Base-by-base conservation (phyloP, 92 coral and sea anemone genomes). In the Epizoanthus scotinus region DNA sequence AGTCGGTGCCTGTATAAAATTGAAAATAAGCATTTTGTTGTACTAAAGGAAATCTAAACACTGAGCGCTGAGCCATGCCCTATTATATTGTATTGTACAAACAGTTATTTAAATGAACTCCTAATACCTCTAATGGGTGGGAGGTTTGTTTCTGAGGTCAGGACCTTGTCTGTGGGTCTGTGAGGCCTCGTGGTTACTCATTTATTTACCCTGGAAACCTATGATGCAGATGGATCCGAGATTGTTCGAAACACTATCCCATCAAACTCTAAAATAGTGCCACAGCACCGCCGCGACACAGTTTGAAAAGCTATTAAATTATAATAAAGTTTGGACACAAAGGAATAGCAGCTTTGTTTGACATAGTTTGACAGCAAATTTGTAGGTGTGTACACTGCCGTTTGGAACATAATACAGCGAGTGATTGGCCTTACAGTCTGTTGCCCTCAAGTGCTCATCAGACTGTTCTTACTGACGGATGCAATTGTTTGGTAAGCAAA, bases 401-500 rank as follows among this genome's bases (percentile, higher is more conserved):
- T 57, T 58, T 26, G 67, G 68, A 58, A 75, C 64, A 73, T 24
- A 53, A 19, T 47, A 4, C 50, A 27, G 17, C 20, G 64, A 8
- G 65, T 73, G 29, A 31, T 73, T 54, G 44, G 42, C 56, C 52
- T 53, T 31, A 40, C 38, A 9, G 79, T 15, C 20, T 25, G 57
- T 63, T 31, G 64, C 56, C 54, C 73, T 38, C 25, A 68, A 68
- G 73, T 59, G 55, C 40, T 40, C 44, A 31, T 57, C 81, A 75
- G 56, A 75, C 34, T 13, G 68, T 75, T 8, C 24, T 28, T 5
- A 24, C 17, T 71, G 63, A 71, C 29, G 22, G 56, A 40, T 49
- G 20, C 81, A 34, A 59, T 59, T 38, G 81, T 58, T 36, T n/a
- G 67, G 34, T 75, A 36, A 75, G 55, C 52, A 75, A 75, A 59